phyloP scores from a whole-genome alignment of 2,113 vertebrate species.

The Dasyprocta punctata region DNA sequence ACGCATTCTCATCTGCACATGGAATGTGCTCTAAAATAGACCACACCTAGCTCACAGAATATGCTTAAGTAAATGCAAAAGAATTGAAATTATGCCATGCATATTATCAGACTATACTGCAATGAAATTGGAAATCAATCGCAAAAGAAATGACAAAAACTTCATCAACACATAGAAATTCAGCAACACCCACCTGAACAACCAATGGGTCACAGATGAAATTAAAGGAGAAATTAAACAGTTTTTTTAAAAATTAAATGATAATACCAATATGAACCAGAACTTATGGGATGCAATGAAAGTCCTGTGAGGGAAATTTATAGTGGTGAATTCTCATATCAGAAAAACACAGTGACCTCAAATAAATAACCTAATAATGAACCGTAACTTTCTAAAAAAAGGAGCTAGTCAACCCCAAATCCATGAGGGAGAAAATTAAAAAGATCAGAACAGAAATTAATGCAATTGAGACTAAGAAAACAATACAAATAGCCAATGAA shows the following conservation, averaged over 20 bases:
- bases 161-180: not conserved
- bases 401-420: not conserved
- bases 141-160: not conserved
- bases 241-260: not conserved
- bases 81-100: not conserved
- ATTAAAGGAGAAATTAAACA: not conserved
- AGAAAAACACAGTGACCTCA: not conserved
- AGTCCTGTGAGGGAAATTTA: not conserved
- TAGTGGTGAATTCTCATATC: not conserved
- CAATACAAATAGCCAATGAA: not conserved
- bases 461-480: not conserved
- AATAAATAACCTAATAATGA: not conserved
- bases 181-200: not conserved
- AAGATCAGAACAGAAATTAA: not conserved
- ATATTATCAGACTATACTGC: not conserved
- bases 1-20: not conserved
- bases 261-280: not conserved
- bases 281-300: not conserved
- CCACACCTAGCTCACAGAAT: not conserved
- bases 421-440: not conserved
- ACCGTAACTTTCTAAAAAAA: not conserved
- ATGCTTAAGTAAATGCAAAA: not conserved
- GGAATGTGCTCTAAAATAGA: not conserved
- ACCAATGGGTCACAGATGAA: not conserved
- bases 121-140: not conserved